A percentile compares a stretch with the other conserved stretches of the same genome.
phyloP scores from a whole-genome alignment of 1,140 invertebrate genomes.

The Drosophila bocqueti region DNA sequence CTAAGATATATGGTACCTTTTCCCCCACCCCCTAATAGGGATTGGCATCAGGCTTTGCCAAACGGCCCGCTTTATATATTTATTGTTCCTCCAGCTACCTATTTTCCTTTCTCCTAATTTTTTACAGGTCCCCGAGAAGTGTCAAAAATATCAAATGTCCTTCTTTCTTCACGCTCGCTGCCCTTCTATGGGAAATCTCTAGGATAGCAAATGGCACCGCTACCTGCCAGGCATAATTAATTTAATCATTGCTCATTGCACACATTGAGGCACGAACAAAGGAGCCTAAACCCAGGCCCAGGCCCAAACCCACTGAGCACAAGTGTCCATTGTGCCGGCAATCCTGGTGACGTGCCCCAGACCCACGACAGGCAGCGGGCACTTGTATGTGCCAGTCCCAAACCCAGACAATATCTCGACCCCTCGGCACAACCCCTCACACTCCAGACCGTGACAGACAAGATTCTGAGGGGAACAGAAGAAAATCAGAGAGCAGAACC shows the following conservation, averaged over 20 bases:
- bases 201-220: slow-evolving; percentile 9
- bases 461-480: slow-evolving; percentile 30
- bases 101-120: slow-evolving; percentile 28
- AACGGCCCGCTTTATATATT: slow-evolving; percentile 48
- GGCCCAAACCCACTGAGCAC: slow-evolving; percentile 47
- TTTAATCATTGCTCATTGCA: slow-evolving; percentile 79
- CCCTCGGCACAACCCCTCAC: slow-evolving; percentile 35
- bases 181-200: slow-evolving; percentile 56
- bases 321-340: slow-evolving; percentile 70
- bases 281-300: slow-evolving; percentile 10
- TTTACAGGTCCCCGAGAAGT: slow-evolving; percentile 70
- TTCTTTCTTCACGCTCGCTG: slow-evolving; percentile 70
- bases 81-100: slow-evolving; percentile 2
- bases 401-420: slow-evolving; percentile 45
- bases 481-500: slow-evolving; percentile 8
- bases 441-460: slow-evolving; percentile 54
- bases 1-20: background rate
- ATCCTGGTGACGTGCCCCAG: slow-evolving; percentile 73
- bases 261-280: slow-evolving; percentile 53
- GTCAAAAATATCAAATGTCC: slow-evolving; percentile 83
- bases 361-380: slow-evolving; percentile 56
- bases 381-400: slow-evolving; percentile 37
- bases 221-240: slow-evolving; percentile 79
- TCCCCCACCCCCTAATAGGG: background rate
- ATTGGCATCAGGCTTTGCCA: slow-evolving; percentile 43